These are phyloP conservation scores for Geococcyx californianus DNA, from an alignment of 2,113 vertebrate species.

Conservation along the genomic window DNA sequence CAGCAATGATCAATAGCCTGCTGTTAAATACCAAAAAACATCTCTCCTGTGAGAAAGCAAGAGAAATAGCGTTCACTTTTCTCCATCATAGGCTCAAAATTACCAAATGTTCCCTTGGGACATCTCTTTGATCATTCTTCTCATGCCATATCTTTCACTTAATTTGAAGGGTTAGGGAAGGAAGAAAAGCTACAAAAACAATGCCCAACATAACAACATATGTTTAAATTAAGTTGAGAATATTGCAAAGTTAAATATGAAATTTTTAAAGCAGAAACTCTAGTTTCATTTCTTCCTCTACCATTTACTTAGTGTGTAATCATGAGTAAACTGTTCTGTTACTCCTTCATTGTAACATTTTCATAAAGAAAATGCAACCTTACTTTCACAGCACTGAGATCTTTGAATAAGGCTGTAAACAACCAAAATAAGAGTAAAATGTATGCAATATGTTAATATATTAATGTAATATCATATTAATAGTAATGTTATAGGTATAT, in stretches of 20 bases:
- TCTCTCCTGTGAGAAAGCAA: not conserved
- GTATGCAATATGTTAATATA: not conserved
- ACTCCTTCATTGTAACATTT: not conserved
- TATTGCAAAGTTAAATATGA: not conserved
- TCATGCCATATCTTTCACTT: not conserved
- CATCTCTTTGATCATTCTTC: not conserved
- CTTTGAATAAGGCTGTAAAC: not conserved
- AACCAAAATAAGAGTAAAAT: not conserved
- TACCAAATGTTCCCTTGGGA: not conserved
- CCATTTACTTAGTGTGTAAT: not conserved
- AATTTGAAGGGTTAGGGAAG: not conserved
- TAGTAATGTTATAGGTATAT: no score
- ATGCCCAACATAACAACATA: not conserved
- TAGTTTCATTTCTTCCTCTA: not conserved
- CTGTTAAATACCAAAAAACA: not conserved
- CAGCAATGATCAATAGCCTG: not conserved
- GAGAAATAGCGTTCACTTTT: not conserved
- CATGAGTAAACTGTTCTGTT: not conserved
- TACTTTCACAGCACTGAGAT: not conserved
- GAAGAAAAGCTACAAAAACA: not conserved
- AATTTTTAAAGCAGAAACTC: not conserved
- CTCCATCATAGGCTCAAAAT: not conserved
- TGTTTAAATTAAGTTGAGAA: not conserved
- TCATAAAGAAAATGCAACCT: not conserved
- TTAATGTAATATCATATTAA: not conserved